These are phyloP conservation scores for Crioceris asparagi DNA, from an alignment of 2,888 invertebrate genomes.

Conservation along the genomic window DNA sequence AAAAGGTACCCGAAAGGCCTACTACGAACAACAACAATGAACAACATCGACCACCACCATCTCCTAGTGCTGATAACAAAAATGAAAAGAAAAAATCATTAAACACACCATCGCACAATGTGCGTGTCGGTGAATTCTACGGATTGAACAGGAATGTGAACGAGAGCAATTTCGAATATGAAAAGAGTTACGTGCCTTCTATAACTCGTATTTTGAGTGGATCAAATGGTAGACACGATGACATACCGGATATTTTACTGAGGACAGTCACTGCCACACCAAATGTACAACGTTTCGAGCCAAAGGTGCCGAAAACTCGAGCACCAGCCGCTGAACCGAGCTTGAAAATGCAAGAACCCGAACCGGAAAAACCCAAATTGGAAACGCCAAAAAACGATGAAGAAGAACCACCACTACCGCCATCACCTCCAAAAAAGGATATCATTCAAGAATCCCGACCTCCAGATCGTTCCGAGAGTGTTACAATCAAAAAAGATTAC, in stretches of 20 bases:
- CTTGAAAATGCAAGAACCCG: conserved; percentile 23
- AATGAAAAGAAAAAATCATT: conserved; percentile 57
- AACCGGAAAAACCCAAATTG: conserved; percentile 13
- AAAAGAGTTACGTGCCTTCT: conserved; percentile 52
- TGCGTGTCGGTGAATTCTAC: conserved; percentile 35
- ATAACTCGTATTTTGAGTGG: conserved; percentile 78
- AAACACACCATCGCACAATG: conserved; percentile 64
- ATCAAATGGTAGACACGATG: conserved; percentile 73
- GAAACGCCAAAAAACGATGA: conserved; percentile 21
- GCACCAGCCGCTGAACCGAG: conserved; percentile 26
- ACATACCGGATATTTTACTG: conserved; percentile 66
- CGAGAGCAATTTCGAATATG: conserved; percentile 37
- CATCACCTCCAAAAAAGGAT: conserved; percentile 23
- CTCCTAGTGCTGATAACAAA: conserved; percentile 18
- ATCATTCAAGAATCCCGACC: conserved; percentile 19
- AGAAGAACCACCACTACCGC: no score
- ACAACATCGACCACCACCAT: conserved; percentile 12
- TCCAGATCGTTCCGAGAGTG: conserved; percentile 31
- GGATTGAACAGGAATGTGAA: conserved; percentile 31
- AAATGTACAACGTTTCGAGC: conserved; percentile 25
- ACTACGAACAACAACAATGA: conserved; percentile 13
- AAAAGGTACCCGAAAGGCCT: conserved; percentile 25
- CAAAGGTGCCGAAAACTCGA: conserved; percentile 28
- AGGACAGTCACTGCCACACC: conserved; percentile 51
- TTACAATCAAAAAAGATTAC: conserved; percentile 32